These are phyloP conservation scores for Lepidurus couesii DNA, from an alignment of 1,140 invertebrate genomes.

Conservation along the genomic window DNA sequence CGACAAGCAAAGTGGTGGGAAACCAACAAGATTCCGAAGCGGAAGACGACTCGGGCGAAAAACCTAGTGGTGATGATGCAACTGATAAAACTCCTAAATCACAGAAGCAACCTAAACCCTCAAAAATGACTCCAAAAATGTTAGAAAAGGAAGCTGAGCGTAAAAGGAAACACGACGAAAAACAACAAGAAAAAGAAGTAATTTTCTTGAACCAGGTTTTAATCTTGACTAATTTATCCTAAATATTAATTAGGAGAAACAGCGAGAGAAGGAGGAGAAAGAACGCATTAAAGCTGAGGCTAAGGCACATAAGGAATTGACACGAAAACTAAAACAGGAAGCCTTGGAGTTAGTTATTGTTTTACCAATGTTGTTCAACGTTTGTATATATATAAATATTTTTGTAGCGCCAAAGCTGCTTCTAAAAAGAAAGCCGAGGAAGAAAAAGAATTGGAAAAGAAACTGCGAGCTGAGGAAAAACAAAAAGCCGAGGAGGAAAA, in stretches of 20 bases:
- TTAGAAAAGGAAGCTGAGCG: conserved; percentile 28
- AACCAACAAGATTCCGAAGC: neutral
- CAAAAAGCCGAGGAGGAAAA: conserved; percentile 53
- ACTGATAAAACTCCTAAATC: neutral
- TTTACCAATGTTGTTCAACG: neutral
- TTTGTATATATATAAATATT: neutral
- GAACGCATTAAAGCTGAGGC: conserved; percentile 31
- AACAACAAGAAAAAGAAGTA: conserved; percentile 30
- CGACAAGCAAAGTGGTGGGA: neutral
- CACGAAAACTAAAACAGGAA: conserved; percentile 28
- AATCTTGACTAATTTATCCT: neutral
- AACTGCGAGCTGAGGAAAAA: conserved; percentile 43
- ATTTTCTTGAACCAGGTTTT: neutral
- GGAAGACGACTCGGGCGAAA: neutral
- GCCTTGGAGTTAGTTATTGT: conserved; percentile 26
- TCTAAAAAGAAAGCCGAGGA: conserved; percentile 26
- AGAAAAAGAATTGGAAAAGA: conserved; percentile 34
- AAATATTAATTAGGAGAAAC: neutral
- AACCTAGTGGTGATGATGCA: neutral
- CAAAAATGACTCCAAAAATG: conserved; percentile 19
- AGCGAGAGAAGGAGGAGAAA: conserved; percentile 1
- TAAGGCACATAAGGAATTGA: conserved; percentile 29
- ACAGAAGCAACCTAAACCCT: neutral
- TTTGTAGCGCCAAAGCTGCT: neutral
- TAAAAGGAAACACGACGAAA: conserved; percentile 20